Percentiles rank a stretch among this genome's conserved stretches.
phyloP scores from a whole-genome alignment of 2,888 invertebrate genomes.

The Spialia ferax region DNA sequence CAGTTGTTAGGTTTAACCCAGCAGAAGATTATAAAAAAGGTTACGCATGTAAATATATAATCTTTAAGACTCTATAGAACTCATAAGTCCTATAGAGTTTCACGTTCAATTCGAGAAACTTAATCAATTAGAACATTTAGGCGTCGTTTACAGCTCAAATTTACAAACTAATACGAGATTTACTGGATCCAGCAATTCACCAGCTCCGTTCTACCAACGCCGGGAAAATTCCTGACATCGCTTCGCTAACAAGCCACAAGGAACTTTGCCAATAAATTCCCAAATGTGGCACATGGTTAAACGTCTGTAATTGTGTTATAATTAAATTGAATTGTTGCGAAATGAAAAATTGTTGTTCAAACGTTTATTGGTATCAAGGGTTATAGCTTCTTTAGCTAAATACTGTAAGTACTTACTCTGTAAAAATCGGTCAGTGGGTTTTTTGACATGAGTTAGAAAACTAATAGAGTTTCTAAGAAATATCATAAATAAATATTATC shows the following conservation, averaged over 20 bases:
- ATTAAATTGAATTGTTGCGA: background rate
- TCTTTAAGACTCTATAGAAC: background rate
- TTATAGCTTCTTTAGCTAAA: no score
- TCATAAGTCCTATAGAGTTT: no score
- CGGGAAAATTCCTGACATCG: constrained; percentile 37
- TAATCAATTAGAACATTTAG: constrained; percentile 37
- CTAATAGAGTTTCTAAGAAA: no score
- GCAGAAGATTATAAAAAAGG: no score
- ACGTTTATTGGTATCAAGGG: background rate
- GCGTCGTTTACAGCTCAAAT: constrained; percentile 22
- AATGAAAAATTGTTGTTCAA: background rate
- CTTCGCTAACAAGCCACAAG: constrained; percentile 38
- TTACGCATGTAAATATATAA: no score
- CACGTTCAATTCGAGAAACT: constrained; percentile 25
- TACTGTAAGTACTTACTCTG: no score
- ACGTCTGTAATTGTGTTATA: constrained; percentile 27
- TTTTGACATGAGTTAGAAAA: no score
- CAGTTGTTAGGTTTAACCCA: no score
- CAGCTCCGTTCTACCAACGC: constrained; percentile 17
- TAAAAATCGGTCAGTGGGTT: no score
- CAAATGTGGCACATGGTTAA: constrained; percentile 31
- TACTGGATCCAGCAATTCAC: constrained; percentile 23
- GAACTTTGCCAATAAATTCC: constrained; percentile 51
- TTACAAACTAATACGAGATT: constrained; percentile 30
- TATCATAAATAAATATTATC: no score